phyloP scores from a whole-genome alignment of 2,888 invertebrate species.

The Asteroscopus sphinx region DNA sequence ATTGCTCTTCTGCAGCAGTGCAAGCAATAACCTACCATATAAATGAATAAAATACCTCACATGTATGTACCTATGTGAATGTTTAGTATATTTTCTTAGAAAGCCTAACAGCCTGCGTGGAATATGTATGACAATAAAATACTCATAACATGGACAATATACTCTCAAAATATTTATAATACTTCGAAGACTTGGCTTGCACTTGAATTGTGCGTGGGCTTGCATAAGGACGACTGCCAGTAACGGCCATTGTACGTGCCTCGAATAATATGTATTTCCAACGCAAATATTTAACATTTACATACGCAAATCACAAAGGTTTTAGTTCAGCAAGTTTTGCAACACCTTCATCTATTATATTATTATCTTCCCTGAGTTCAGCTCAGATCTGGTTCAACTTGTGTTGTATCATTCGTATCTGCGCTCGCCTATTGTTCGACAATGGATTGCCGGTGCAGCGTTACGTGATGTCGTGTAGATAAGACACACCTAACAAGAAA shows the following conservation, averaged over 20 bases:
- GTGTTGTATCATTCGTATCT: too few species aligned
- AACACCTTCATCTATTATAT: constrained; percentile 49
- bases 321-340: constrained; percentile 48
- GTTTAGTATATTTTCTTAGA: constrained; percentile 28
- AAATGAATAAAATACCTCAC: constrained; percentile 14
- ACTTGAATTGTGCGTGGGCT: constrained; percentile 74
- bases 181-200: constrained; percentile 51
- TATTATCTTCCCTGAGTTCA: constrained; percentile 45
- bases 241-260: constrained; percentile 74
- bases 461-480: constrained; percentile 80
- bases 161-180: constrained; percentile 55
- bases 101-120: constrained; percentile 12
- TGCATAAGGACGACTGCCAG: constrained; percentile 73
- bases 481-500: constrained; percentile 77
- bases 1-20: constrained; percentile 3
- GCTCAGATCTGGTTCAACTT: constrained; percentile 58
- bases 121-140: constrained; percentile 54
- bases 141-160: constrained; percentile 46
- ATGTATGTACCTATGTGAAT: constrained; percentile 16
- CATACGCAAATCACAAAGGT: constrained; percentile 55
- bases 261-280: constrained; percentile 69
- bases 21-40: constrained; percentile 6
- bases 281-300: constrained; percentile 62
- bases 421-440: constrained; percentile 52
- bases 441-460: constrained; percentile 62